Conservation (phyloP, 2,113 vertebrate species). For the Melanostigma gelatinosum region DNA sequence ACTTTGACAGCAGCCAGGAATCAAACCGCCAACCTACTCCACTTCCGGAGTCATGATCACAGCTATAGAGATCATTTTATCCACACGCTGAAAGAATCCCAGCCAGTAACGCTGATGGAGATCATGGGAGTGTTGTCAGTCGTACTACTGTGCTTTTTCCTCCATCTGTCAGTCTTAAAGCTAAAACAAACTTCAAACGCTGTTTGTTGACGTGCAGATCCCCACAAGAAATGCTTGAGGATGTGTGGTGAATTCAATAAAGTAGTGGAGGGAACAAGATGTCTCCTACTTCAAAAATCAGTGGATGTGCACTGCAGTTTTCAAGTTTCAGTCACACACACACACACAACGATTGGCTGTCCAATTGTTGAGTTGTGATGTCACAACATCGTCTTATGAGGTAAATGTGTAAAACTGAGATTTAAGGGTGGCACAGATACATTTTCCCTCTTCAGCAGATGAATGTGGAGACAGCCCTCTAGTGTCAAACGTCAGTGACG, state of each 20-base stretch:
- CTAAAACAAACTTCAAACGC: background rate
- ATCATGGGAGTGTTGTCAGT: background rate
- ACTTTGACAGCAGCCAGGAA: background rate
- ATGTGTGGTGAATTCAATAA: background rate
- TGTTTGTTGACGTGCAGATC: too few relatives aligned
- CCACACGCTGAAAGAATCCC: background rate
- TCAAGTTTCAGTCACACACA: background rate
- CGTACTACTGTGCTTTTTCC: background rate
- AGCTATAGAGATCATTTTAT: background rate
- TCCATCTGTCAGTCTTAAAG: conserved; percentile 2
- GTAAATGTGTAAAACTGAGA: background rate
- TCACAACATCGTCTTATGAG: background rate
- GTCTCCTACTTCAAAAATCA: background rate
- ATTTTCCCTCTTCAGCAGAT: background rate
- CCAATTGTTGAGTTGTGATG: background rate
- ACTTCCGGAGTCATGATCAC: background rate
- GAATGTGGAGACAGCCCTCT: background rate
- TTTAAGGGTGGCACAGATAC: background rate
- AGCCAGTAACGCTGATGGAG: background rate
- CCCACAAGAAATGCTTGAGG: background rate
- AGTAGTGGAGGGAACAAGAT: too few relatives aligned
- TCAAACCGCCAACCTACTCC: background rate
- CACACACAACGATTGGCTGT: background rate
- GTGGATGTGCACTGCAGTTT: background rate
- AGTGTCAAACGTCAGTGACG: background rate